Percentiles rank a stretch among this genome's conserved stretches.
Evolutionary conservation across 1,140 invertebrate genomes (phyloP).

Genomic region (Phenacoccus solenopsis): DNA sequence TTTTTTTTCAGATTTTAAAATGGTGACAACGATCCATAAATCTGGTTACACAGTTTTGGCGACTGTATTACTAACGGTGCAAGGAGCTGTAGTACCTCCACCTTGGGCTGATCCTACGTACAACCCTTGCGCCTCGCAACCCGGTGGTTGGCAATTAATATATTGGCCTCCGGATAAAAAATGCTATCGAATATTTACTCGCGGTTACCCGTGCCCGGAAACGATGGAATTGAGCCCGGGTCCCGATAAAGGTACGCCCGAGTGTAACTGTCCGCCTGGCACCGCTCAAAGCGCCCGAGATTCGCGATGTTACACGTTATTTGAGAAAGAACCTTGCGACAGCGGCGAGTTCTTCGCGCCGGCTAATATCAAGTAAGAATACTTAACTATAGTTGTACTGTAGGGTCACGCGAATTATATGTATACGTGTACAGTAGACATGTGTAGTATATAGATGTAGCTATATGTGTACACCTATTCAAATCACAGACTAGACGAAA

Average conservation of each 20-base stretch:
- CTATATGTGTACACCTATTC: too few species aligned
- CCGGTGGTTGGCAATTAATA: constrained; percentile 66
- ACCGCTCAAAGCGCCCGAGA: constrained; percentile 45
- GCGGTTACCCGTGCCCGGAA: constrained; percentile 59
- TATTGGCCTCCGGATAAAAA: constrained; percentile 68
- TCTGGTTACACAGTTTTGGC: constrained; percentile 16
- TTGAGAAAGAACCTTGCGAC: constrained; percentile 52
- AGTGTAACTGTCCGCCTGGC: constrained; percentile 64
- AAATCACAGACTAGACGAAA: background rate
- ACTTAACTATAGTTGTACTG: background rate
- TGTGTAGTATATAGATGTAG: background rate
- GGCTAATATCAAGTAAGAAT: constrained; percentile 3
- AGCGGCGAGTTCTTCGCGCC: constrained; percentile 57
- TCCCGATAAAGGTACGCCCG: constrained; percentile 43
- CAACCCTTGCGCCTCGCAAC: constrained; percentile 64
- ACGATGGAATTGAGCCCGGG: constrained; percentile 64
- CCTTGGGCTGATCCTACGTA: constrained; percentile 66
- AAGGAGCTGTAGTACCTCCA: constrained; percentile 54
- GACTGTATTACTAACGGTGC: constrained; percentile 5
- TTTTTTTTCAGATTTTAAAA: background rate
- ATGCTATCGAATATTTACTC: constrained; percentile 74
- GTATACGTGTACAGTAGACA: background rate
- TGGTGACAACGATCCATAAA: background rate
- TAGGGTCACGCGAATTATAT: background rate
- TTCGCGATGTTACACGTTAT: constrained; percentile 52